Base-by-base conservation (phyloP, 2,113 vertebrate species). In the Myiozetetes cayanensis region DNA sequence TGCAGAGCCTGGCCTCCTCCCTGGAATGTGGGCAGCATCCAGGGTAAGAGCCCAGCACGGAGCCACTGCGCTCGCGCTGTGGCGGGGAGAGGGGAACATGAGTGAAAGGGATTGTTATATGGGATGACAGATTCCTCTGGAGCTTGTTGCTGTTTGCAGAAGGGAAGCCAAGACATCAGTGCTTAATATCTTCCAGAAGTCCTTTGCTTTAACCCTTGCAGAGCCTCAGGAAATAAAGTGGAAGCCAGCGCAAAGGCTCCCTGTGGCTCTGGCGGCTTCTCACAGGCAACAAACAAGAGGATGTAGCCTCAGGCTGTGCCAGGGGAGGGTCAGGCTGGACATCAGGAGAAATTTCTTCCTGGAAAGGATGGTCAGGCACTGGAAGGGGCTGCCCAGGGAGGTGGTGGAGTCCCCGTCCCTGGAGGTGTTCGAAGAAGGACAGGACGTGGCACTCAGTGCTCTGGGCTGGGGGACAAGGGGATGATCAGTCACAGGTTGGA, bases 101-200 rank as follows among this genome's bases (percentile, higher is more conserved):
- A 82, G 75, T 72, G 85, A 96, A 84, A 95, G 87, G 63, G 75
- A 73, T 77, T 62, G 90, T 82, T 94, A 86, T 37, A 31, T 0
- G 76, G 86, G 44, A 75, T 82, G 95, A 96, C 93, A 85, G 92
- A 92, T 96, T 92, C 85, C 93, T 93, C 93, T 62, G 93, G 93
- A 96, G 95, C 86, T 46, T 59, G 86, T 71, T 96, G 90, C 91
- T 89, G 90, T 73, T 92, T 92, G 80, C 78, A 65, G 87, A 87
- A 85, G 75, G 71, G 71, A 82, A 95, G 95, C 92, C 96, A 95
- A 95, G 93, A 58, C 92, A 82, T 85, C 76, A 35, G 89, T 11
- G 78, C 87, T 74, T 96, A 81, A 83, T 94, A n/a, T 91, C 92
- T 90, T 95, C 87, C 89, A 93, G 87, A 91, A 93, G 73, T 79